Conservation (phyloP, 2,888 invertebrate species). For the Synergus japonicus region DNA sequence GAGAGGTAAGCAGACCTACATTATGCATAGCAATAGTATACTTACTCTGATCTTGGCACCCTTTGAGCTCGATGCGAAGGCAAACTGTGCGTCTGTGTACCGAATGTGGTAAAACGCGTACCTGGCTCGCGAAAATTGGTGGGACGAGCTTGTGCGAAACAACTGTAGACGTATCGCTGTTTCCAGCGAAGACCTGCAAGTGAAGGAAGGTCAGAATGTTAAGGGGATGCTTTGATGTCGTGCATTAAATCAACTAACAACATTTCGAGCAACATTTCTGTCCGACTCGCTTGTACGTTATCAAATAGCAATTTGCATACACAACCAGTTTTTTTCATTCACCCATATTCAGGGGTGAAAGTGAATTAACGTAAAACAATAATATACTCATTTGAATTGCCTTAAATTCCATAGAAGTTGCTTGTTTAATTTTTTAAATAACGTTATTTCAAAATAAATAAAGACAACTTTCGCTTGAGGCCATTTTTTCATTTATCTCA, state of each 20-base stretch:
- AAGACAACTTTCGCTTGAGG: too few relatives aligned
- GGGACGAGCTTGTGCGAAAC: conserved; percentile 84
- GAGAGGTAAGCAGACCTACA: conserved; percentile 37
- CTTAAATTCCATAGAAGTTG: too few relatives aligned
- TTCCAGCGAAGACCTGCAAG: conserved; percentile 84
- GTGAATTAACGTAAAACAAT: too few relatives aligned
- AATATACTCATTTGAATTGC: too few relatives aligned
- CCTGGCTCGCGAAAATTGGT: conserved; percentile 84
- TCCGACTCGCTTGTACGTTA: not conserved
- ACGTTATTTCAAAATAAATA: too few relatives aligned
- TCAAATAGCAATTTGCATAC: not conserved
- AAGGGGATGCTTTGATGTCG: too few relatives aligned
- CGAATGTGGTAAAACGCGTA: conserved; percentile 86
- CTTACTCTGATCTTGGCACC: conserved; percentile 85
- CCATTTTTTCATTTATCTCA: too few relatives aligned
- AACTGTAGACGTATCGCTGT: conserved; percentile 85
- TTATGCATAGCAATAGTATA: conserved; percentile 55
- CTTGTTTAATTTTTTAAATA: too few relatives aligned
- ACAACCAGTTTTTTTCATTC: not conserved
- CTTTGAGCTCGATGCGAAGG: conserved; percentile 86
- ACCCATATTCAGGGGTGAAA: not conserved
- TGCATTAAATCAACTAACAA: conserved; percentile 9
- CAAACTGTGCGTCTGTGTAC: conserved; percentile 86
- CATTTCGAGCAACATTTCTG: too few relatives aligned
- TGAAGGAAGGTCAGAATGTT: not conserved